phyloP scores from a whole-genome alignment of 2,113 vertebrate species.

The Syrmaticus mikado region DNA sequence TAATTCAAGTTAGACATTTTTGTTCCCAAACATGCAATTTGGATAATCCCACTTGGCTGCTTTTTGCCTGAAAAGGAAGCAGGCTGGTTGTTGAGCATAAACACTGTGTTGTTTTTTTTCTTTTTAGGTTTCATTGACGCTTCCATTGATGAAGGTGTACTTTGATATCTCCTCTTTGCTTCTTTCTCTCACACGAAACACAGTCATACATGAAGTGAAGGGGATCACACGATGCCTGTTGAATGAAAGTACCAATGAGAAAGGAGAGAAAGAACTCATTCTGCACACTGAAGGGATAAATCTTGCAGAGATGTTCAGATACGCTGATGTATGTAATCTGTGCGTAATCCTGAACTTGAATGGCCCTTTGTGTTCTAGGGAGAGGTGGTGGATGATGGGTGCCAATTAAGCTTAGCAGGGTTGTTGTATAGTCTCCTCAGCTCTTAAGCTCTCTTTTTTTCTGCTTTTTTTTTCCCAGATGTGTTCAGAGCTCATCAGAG shows the following conservation, averaged over 20 bases:
- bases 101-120: rapidly evolving
- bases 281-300: slow-evolving; percentile 96
- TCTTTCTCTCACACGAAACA: slow-evolving; percentile 78
- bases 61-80: background rate
- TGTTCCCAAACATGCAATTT: rapidly evolving
- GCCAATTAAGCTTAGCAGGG: background rate
- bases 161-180: slow-evolving; percentile 91
- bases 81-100: background rate
- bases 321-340: slow-evolving; percentile 79
- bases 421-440: background rate
- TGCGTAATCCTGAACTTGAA: background rate
- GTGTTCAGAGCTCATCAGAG: background rate
- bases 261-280: slow-evolving; percentile 79
- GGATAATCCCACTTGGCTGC: background rate
- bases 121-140: slow-evolving; percentile 82
- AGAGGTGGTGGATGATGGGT: rapidly evolving
- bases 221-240: slow-evolving; percentile 92
- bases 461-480: background rate
- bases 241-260: slow-evolving; percentile 79
- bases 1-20: background rate
- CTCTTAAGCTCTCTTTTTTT: background rate
- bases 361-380: background rate
- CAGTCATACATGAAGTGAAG: slow-evolving; percentile 86
- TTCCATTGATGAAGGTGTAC: slow-evolving; percentile 88
- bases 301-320: slow-evolving; percentile 88